Evolutionary conservation across 2,797 vertebrate species (phyloP), one percentile per base, ranked within the genome.

Genomic region (Cyclopterus lumpus): DNA sequence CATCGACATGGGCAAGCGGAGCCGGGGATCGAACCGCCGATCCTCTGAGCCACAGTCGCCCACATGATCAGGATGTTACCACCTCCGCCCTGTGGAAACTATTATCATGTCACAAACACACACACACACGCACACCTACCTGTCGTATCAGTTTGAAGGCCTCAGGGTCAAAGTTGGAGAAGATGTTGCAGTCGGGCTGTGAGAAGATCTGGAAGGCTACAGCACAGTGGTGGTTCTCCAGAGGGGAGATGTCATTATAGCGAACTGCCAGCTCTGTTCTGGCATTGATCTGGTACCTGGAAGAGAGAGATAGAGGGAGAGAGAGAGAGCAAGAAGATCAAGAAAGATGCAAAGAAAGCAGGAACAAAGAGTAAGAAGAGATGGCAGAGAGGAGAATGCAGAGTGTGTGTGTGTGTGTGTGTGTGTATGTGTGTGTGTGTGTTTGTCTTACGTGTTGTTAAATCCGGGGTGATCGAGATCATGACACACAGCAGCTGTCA

Each of bases 211-310:
- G 96, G 87, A 97, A 98, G 82, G 97, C 97, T 73, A 98, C 95
- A 0, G 97, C 97, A 5, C 97, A 97, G 93, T 98, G 97, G 83
- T 99, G 97, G 86, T 98, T 98, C 93, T 99, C 97, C 83, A 99
- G 94, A 0, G 97, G 97, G 0, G 97, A 99, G 86, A 98, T 97
- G 89, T 99, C 97, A 0, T 99, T 99, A 91, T 99, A 99, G 24
- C 97, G 96, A 49, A 99, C 95, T 0, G 97, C 97, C 57, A 99
- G 92, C 77, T 98, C 97, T 0, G 97, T 99, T 69, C 95, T 95
- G 1, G 97, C 97, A 0, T 99, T 99, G 68, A 99, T 95, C 93
- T 98, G 97, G 81, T 99, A 99, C 67, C 97, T 98, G 91, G 8
- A 46, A 42, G 44, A 51, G 8, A 34, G 6, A 22, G 12, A 3